A percentile compares a stretch with the other conserved stretches of the same genome.
Conservation (phyloP, 2,888 invertebrate species). For the Siphlonurus alternatus region DNA sequence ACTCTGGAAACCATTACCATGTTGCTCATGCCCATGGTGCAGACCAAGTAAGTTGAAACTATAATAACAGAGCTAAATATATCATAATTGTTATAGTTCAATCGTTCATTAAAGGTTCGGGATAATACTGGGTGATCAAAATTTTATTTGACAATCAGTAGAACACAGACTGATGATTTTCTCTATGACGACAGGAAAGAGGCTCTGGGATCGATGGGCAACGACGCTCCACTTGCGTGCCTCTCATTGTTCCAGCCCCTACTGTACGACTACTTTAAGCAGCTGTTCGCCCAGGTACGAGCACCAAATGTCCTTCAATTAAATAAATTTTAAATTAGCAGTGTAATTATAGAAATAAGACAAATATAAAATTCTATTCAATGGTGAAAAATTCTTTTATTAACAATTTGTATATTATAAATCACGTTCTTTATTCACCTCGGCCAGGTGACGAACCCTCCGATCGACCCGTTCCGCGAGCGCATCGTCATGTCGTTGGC, state of each 20-base stretch:
- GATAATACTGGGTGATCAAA: too few species aligned
- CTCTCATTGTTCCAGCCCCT: slow-evolving; percentile 89
- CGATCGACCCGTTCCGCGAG: slow-evolving; percentile 98
- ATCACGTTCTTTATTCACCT: too few species aligned
- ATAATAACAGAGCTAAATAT: neutral
- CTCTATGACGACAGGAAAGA: too few species aligned
- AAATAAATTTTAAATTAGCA: too few species aligned
- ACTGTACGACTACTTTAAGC: slow-evolving; percentile 95
- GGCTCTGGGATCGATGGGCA: slow-evolving; percentile 98
- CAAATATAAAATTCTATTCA: too few species aligned
- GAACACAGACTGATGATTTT: too few species aligned
- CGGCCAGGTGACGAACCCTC: slow-evolving; percentile 90
- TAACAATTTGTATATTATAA: too few species aligned
- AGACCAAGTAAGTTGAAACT: slow-evolving; percentile 55
- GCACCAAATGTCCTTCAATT: slow-evolving; percentile 6
- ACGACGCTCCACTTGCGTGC: slow-evolving; percentile 95
- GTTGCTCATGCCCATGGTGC: slow-evolving; percentile 90
- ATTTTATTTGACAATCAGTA: too few species aligned
- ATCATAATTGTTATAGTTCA: too few species aligned
- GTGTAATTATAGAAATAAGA: too few species aligned
- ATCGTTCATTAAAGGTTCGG: too few species aligned
- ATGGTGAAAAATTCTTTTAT: too few species aligned
- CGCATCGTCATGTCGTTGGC: slow-evolving; percentile 97
- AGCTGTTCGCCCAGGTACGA: slow-evolving; percentile 84
- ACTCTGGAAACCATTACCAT: slow-evolving; percentile 90